These are phyloP conservation scores for Lepus timidus DNA, from an alignment of 2,113 vertebrate species.

Conservation along the genomic window DNA sequence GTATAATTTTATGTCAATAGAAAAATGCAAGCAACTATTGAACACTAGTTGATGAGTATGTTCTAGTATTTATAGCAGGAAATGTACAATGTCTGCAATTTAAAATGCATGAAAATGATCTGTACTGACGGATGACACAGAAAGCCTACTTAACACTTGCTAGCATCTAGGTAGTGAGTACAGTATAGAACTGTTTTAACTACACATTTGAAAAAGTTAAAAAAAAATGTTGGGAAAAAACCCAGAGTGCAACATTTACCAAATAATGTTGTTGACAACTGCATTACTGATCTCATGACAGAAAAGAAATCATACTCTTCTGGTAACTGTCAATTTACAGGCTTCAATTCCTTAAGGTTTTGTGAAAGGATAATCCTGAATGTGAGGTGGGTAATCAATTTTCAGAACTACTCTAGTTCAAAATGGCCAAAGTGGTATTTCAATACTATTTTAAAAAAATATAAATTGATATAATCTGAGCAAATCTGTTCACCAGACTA, in stretches of 20 bases:
- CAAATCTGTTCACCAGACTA: slow-evolving; percentile 1
- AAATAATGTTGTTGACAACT: slow-evolving; percentile 39
- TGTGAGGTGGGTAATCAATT: slow-evolving; percentile 1
- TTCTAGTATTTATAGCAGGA: neutral
- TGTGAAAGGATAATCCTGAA: slow-evolving; percentile 26
- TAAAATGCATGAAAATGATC: slow-evolving; percentile 16
- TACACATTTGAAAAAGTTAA: slow-evolving; percentile 14
- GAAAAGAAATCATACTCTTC: slow-evolving; percentile 35
- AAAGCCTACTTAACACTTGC: neutral
- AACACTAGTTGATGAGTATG: neutral
- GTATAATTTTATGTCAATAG: neutral
- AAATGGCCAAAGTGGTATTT: neutral
- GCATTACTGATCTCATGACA: neutral
- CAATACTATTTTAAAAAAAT: neutral
- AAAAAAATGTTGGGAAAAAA: neutral
- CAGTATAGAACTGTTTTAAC: neutral
- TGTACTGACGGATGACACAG: neutral
- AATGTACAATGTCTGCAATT: neutral
- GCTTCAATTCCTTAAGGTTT: neutral
- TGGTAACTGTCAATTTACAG: slow-evolving; percentile 36
- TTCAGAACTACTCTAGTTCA: slow-evolving; percentile 41
- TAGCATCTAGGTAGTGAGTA: neutral
- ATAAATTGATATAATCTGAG: neutral
- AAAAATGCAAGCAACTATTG: neutral
- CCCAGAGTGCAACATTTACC: neutral